Evolutionary conservation across 2,888 invertebrate genomes (phyloP).

Genomic region (Celastrina argiolus): DNA sequence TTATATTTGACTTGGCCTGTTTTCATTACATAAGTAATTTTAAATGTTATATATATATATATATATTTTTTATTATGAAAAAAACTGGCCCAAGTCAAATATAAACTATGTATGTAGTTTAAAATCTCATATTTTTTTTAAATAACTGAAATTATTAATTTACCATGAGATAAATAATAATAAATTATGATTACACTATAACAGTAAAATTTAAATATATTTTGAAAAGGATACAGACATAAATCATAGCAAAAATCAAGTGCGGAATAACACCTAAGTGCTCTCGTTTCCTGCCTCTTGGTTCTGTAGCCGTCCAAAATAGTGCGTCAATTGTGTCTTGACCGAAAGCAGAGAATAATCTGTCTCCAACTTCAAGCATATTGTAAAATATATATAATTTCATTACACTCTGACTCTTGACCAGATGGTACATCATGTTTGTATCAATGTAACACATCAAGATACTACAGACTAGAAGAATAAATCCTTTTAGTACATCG

Average conservation of each 20-base stretch:
- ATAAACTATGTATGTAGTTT: no score
- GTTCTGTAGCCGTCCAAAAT: constrained; percentile 99
- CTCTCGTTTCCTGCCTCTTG: constrained; percentile 87
- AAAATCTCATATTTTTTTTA: no score
- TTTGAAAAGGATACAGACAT: constrained; percentile 93
- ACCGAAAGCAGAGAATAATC: constrained; percentile 96
- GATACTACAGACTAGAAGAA: constrained; percentile 88
- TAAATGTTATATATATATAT: no score
- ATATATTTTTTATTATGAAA: no score
- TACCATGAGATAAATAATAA: neutral
- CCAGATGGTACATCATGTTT: constrained; percentile 97
- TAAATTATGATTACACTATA: neutral
- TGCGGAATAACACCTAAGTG: constrained; percentile 94
- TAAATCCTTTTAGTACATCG: constrained; percentile 95
- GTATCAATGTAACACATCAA: constrained; percentile 96
- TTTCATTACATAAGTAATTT: no score
- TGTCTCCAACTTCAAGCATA: constrained; percentile 98
- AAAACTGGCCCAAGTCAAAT: no score
- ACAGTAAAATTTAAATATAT: neutral
- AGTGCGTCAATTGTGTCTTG: constrained; percentile 99
- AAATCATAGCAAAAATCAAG: constrained; percentile 92
- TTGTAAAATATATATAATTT: constrained; percentile 99
- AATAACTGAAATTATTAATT: no score
- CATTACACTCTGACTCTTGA: constrained; percentile 98
- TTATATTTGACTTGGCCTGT: no score